Evolutionary conservation across 1,140 invertebrate genomes (phyloP), one percentile per base, ranked within the genome.

Genomic region (Aphaenogaster rudis): DNA sequence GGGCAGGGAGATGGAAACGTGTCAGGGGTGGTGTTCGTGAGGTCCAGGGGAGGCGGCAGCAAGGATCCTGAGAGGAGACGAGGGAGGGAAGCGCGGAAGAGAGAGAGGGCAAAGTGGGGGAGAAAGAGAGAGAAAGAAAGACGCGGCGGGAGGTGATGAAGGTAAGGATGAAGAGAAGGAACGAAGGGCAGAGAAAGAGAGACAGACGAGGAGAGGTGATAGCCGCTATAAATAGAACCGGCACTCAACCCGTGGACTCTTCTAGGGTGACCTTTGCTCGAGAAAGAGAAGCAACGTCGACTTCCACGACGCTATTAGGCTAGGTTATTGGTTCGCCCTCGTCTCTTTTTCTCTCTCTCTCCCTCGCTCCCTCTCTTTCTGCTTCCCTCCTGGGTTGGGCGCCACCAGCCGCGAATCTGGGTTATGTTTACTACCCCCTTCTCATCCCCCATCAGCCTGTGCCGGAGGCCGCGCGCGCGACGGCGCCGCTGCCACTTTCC

Each of bases 371-470:
- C 6, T 42, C 8, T 21, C 72, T 71, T 57, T 39, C 74, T 52
- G 61, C 45, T 76, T 76, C n/a, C 7, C 74, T 88, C 36, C 67
- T 84, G 69, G 78, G 67, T 76, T 66, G 50, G 87, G 71, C 80
- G 77, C 78, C 87, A 79, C 76, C 80, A 79, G 69, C 61, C 48
- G 63, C 81, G 91, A 90, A 93, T 93, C 93, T 93, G 84, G 93
- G 93, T 93, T 93, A 93, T 93, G 92, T 93, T 94, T 93, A 93
- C 93, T 90, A 89, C 86, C 87, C 88, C 87, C 89, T 76, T 85
- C 86, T 59, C 57, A 28, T 45, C 42, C 50, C 72, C 11, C 82
- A 21, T 8, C 50, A 39, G 21, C 39, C 59, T 63, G 33, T 9
- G 21, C 28, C 50, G 13, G 45, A 50, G 57, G 28, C 48, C 86